A percentile compares a stretch with the other conserved stretches of the same genome.
Evolutionary conservation across 2,888 invertebrate genomes (phyloP).

Genomic region (Chalcis sispes): DNA sequence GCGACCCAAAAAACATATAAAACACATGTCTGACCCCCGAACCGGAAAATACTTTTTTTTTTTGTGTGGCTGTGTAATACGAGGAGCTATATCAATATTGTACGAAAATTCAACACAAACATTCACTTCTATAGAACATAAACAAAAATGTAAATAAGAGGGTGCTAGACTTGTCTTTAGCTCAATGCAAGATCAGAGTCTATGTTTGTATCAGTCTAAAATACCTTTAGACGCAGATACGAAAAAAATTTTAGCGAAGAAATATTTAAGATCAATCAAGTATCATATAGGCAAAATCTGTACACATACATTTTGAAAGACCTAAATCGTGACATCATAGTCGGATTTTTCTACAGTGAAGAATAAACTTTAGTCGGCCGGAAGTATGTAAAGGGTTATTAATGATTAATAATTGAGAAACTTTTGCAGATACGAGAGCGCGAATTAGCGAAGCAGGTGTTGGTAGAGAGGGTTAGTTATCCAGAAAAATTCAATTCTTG

Average conservation of each 20-base stretch:
- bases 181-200: slow-evolving; percentile 6
- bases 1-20: too few species aligned
- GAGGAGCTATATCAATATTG: too few species aligned
- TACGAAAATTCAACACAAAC: too few species aligned
- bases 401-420: not conserved
- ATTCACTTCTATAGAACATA: not conserved
- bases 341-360: too few species aligned
- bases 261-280: not conserved
- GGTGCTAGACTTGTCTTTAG: too few species aligned
- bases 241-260: slow-evolving; percentile 39
- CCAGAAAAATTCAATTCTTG: slow-evolving; percentile 15
- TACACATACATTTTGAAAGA: slow-evolving; percentile 60
- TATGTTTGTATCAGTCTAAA: slow-evolving; percentile 28
- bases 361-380: too few species aligned
- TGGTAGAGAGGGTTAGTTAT: slow-evolving; percentile 13
- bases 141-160: too few species aligned
- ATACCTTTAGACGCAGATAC: slow-evolving; percentile 18
- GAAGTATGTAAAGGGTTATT: not conserved
- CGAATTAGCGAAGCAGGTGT: not conserved
- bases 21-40: too few species aligned
- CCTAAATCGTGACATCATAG: slow-evolving; percentile 44
- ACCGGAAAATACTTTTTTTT: too few species aligned
- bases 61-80: too few species aligned
- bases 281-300: not conserved
- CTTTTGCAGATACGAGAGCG: not conserved